phyloP scores from a whole-genome alignment of 2,888 invertebrate species.

The Lasioglossum lativentre region DNA sequence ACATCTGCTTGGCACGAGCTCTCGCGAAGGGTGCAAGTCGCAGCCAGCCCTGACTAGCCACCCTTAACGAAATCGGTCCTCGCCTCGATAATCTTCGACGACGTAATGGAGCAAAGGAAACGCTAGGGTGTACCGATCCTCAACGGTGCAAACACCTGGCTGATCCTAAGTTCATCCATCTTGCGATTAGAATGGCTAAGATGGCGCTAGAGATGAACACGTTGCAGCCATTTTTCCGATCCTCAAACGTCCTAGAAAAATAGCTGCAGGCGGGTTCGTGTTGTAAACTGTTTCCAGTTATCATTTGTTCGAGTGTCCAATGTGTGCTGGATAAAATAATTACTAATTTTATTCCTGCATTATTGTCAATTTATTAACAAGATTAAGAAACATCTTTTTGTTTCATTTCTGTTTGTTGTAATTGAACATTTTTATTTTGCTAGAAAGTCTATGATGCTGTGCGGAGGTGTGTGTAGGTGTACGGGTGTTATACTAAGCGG shows the following conservation, averaged over 20 bases:
- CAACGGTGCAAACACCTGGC: slow-evolving; percentile 64
- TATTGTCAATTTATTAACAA: neutral
- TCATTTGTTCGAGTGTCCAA: neutral
- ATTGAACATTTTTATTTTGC: neutral
- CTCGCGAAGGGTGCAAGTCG: slow-evolving; percentile 72
- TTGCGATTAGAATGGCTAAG: slow-evolving; percentile 46
- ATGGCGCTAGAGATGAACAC: slow-evolving; percentile 6
- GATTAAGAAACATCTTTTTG: neutral
- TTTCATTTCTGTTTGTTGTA: neutral
- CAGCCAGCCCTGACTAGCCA: slow-evolving; percentile 67
- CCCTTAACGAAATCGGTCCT: slow-evolving; percentile 74
- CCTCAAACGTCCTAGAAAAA: neutral
- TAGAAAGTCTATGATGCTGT: no score
- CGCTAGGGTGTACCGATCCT: slow-evolving; percentile 42
- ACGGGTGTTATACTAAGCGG: no score
- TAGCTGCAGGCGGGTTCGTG: neutral
- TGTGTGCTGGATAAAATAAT: neutral
- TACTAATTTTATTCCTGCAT: neutral
- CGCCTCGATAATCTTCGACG: slow-evolving; percentile 71
- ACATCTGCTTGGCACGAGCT: slow-evolving; percentile 83
- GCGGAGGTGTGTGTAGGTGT: no score
- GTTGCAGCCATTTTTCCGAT: neutral
- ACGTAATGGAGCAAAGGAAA: slow-evolving; percentile 65
- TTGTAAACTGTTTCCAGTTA: neutral
- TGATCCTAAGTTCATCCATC: slow-evolving; percentile 60